A percentile compares a stretch with the other conserved stretches of the same genome.
Conservation (phyloP, 2,113 vertebrate genomes). For the Cebus imitator region DNA sequence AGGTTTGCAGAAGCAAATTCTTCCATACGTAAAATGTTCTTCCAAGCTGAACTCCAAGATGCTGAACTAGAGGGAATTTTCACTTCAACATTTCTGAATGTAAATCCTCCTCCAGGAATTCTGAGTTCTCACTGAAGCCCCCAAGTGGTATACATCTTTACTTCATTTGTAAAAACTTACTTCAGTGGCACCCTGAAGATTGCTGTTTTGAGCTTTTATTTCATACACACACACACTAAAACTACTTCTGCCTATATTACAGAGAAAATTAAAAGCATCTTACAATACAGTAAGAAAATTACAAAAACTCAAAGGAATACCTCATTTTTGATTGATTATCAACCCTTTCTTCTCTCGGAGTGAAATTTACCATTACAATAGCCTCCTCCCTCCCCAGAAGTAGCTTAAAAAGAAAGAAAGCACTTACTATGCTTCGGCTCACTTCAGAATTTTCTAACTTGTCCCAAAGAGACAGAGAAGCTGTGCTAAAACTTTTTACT, state of each 20-base stretch:
- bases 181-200: background rate
- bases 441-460: slow-evolving; percentile 79
- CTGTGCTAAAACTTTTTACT: slow-evolving; percentile 44
- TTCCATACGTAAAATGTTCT: background rate
- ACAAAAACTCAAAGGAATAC: slow-evolving; percentile 69
- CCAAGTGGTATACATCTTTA: background rate
- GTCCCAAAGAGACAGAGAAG: slow-evolving; percentile 50
- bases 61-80: background rate
- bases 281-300: slow-evolving; percentile 69
- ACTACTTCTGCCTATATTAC: background rate
- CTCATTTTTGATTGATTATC: slow-evolving; percentile 85
- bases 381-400: slow-evolving; percentile 89
- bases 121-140: background rate
- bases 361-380: slow-evolving; percentile 95
- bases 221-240: background rate
- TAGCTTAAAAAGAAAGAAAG: slow-evolving; percentile 90
- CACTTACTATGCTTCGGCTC: slow-evolving; percentile 70
- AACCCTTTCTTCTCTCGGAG: slow-evolving; percentile 83
- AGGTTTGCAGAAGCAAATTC: background rate
- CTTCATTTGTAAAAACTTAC: background rate
- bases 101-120: slow-evolving; percentile 38
- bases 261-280: slow-evolving; percentile 49
- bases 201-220: background rate
- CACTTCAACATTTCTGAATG: background rate
- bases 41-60: slow-evolving; percentile 43